Evolutionary conservation across 30 jellyfish, hydroid and myxozoan species (phyloP).

Genomic region (Phacellophora camtschatica): DNA sequence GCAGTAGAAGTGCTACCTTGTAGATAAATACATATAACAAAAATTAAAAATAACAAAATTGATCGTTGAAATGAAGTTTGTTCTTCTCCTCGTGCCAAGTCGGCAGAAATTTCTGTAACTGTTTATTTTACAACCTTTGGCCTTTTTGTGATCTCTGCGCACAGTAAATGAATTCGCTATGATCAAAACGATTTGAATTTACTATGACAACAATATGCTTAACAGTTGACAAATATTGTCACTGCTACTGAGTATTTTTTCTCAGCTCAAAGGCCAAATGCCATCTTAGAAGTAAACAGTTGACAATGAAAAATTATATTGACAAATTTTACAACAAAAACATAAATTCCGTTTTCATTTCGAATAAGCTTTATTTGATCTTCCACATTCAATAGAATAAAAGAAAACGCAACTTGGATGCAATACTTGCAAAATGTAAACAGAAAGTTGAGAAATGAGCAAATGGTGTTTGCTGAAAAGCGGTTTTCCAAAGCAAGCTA

Average conservation of each 20-base stretch:
- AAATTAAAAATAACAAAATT: too few species aligned
- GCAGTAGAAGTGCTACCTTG: too few species aligned
- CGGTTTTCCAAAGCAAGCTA: slow-evolving; percentile 17
- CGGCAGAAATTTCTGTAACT: background rate
- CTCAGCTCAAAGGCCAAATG: slow-evolving; percentile 50
- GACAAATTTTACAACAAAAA: slow-evolving; percentile 32
- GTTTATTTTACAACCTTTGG: background rate
- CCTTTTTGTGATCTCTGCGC: slow-evolving; percentile 11
- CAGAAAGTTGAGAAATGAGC: slow-evolving; percentile 23
- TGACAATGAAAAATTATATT: slow-evolving; percentile 35
- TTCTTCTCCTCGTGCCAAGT: too few species aligned
- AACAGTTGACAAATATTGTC: slow-evolving; percentile 50
- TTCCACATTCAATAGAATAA: slow-evolving; percentile 38
- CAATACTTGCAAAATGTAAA: slow-evolving; percentile 63
- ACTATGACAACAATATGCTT: slow-evolving; percentile 18
- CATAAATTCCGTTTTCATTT: slow-evolving; percentile 51
- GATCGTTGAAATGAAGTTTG: too few species aligned
- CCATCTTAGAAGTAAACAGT: slow-evolving; percentile 52
- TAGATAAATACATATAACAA: too few species aligned
- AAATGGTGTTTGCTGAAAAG: slow-evolving; percentile 33
- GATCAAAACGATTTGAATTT: slow-evolving; percentile 2
- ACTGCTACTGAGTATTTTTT: slow-evolving; percentile 48
- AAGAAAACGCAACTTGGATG: slow-evolving; percentile 49
- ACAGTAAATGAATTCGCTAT: background rate
- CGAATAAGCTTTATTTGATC: slow-evolving; percentile 44